phyloP scores from a whole-genome alignment of 2,113 vertebrate species.

The Loxodonta africana region DNA sequence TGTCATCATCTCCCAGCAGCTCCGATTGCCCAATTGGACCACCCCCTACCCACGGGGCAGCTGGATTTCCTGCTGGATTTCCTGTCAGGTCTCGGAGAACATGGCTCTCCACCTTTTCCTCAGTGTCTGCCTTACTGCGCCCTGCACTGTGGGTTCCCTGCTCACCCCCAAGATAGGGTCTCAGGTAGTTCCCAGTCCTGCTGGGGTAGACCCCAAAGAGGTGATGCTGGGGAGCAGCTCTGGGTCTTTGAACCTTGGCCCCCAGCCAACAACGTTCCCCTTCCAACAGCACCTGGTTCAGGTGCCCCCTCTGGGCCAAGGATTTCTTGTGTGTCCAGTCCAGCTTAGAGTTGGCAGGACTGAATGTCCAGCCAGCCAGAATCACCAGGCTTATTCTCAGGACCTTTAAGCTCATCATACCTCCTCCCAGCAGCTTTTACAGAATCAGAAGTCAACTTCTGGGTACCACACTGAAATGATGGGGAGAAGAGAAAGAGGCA shows the following conservation, averaged over 20 bases:
- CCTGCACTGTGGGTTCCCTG: neutral
- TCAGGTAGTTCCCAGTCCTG: conserved; percentile 63
- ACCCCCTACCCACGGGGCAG: neutral
- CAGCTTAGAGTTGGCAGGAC: conserved; percentile 82
- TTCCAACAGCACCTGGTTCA: conserved; percentile 80
- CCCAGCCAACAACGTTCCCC: conserved; percentile 91
- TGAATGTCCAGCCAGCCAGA: conserved; percentile 88
- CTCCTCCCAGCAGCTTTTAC: neutral
- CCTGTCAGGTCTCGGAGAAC: neutral
- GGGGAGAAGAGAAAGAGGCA: neutral
- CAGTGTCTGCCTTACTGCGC: accelerated
- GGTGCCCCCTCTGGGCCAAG: conserved; percentile 85
- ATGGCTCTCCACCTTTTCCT: neutral
- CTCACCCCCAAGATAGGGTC: neutral
- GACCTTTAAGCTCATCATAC: conserved; percentile 88
- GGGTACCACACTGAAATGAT: conserved; percentile 52
- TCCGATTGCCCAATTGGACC: conserved; percentile 41
- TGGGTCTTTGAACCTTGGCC: conserved; percentile 82
- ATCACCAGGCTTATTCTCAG: conserved; percentile 88
- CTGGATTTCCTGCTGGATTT: neutral
- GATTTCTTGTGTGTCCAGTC: conserved; percentile 85
- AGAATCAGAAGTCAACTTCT: conserved; percentile 54
- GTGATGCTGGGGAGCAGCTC: conserved; percentile 87
- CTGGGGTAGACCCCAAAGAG: conserved; percentile 88
- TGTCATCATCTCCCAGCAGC: conserved; percentile 53